A percentile compares a stretch with the other conserved stretches of the same genome.
Evolutionary conservation across 1,140 invertebrate species (phyloP).

Genomic region (Sarcophaga peregrina): DNA sequence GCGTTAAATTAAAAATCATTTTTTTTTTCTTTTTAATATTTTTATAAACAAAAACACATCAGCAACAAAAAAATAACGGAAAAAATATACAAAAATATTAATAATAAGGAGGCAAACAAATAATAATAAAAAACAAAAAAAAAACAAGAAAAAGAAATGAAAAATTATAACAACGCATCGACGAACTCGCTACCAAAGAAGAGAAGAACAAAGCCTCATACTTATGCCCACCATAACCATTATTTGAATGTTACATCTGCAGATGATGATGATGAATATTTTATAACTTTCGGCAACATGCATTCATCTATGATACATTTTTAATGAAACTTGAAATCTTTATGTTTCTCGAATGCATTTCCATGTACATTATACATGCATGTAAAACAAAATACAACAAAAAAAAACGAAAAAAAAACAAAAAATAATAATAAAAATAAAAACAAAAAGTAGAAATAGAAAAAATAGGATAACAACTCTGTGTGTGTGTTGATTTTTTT

Average conservation of each 20-base stretch:
- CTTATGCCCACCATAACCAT: background rate
- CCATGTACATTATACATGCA: background rate
- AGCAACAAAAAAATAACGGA: background rate
- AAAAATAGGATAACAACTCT: too few species aligned
- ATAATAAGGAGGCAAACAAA: too few species aligned
- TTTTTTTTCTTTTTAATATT: conserved; percentile 6
- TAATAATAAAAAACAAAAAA: too few species aligned
- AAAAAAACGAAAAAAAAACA: too few species aligned
- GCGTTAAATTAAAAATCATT: conserved; percentile 24
- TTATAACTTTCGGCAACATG: conserved; percentile 38
- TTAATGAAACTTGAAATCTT: conserved; percentile 41
- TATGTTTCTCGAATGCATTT: background rate
- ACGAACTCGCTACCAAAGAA: too few species aligned
- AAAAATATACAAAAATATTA: background rate
- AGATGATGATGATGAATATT: conserved; percentile 32
- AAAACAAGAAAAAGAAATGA: background rate
- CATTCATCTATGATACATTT: conserved; percentile 38
- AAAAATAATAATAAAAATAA: too few species aligned
- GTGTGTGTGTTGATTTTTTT: too few species aligned
- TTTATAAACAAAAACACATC: background rate
- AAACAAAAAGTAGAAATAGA: too few species aligned
- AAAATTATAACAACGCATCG: background rate
- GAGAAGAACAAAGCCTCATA: too few species aligned
- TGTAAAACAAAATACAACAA: too few species aligned
- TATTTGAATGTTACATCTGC: background rate